These are phyloP conservation scores for Micromys minutus DNA, from an alignment of 2,113 vertebrate species.

Conservation along the genomic window DNA sequence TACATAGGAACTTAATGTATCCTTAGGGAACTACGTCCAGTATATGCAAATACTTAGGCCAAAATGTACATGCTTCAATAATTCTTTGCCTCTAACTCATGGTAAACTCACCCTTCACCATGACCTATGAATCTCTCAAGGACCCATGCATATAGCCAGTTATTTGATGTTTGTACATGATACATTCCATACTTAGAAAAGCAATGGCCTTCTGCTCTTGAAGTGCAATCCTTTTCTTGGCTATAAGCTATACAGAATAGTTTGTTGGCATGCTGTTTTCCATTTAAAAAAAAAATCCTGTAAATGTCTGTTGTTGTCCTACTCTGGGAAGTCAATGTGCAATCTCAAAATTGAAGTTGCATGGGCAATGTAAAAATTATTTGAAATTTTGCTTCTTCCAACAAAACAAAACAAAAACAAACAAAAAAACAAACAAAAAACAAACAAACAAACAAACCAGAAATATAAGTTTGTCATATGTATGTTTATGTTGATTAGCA, in stretches of 20 bases:
- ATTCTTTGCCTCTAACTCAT: constrained; percentile 31
- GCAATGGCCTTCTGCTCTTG: constrained; percentile 21
- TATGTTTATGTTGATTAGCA: constrained; percentile 26
- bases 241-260: background rate
- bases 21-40: constrained; percentile 5
- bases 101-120: background rate
- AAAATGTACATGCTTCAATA: constrained; percentile 49
- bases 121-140: background rate
- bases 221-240: background rate
- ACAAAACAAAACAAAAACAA: constrained; percentile 23
- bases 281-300: background rate
- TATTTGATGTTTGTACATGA: constrained; percentile 30
- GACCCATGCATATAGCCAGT: constrained; percentile 9
- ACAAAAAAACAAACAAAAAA: background rate
- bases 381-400: constrained; percentile 34
- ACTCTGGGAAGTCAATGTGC: background rate
- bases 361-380: background rate
- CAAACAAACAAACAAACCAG: constrained; percentile 1
- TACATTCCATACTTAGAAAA: background rate
- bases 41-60: constrained; percentile 36
- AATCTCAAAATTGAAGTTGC: background rate
- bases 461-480: constrained; percentile 24
- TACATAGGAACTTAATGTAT: constrained; percentile 27
- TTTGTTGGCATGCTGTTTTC: background rate
- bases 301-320: background rate